Evolutionary conservation across 2,888 invertebrate species (phyloP).

Genomic region (Acanthosepion lycidas): DNA sequence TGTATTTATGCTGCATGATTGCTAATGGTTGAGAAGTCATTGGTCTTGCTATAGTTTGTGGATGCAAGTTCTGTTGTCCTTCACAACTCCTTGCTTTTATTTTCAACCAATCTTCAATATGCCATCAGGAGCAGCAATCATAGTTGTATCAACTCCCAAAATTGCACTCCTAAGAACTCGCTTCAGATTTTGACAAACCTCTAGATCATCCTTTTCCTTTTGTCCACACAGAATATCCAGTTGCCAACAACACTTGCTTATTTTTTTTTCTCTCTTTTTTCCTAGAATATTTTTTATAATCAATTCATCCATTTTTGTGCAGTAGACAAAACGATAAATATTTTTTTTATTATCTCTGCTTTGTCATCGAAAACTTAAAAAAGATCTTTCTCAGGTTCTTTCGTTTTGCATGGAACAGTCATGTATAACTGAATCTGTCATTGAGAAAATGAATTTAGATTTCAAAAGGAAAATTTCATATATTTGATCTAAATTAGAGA

Average conservation of each 20-base stretch:
- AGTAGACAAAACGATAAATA: neutral
- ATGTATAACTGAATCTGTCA: neutral
- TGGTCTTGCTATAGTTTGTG: conserved; percentile 6
- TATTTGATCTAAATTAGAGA: neutral
- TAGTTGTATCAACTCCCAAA: neutral
- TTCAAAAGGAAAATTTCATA: neutral
- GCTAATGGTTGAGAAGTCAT: neutral
- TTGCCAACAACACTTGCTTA: neutral
- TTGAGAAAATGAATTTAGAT: neutral
- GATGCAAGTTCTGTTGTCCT: neutral
- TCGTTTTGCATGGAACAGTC: neutral
- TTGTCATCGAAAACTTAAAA: neutral
- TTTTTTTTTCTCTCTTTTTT: neutral
- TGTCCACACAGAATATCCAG: neutral
- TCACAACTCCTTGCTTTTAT: conserved; percentile 1
- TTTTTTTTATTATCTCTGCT: neutral
- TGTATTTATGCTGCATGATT: conserved; percentile 4
- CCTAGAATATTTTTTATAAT: conserved; percentile 12
- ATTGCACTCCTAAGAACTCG: neutral
- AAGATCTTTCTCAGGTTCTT: neutral
- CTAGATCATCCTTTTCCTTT: neutral
- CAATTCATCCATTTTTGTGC: neutral
- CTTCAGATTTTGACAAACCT: neutral
- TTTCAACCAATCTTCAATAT: conserved; percentile 18
- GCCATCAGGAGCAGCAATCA: conserved; percentile 14